Conservation (phyloP, 2,113 vertebrate species). For the Eupsittula cactorum region DNA sequence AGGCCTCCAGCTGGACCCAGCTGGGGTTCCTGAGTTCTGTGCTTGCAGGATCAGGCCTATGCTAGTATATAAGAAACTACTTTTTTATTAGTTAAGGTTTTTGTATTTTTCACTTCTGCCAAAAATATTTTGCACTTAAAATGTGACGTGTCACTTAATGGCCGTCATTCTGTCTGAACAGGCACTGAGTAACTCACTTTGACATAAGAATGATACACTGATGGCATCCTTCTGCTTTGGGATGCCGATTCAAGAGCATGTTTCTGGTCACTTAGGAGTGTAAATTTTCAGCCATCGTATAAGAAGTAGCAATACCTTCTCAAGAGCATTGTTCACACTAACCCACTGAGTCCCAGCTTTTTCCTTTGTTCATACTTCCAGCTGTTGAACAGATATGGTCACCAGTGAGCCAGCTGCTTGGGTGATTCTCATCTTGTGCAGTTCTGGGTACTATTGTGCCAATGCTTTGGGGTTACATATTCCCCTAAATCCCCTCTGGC, state of each 20-base stretch:
- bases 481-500: background rate
- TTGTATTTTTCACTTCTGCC: conserved; percentile 91
- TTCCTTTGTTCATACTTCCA: background rate
- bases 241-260: background rate
- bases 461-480: background rate
- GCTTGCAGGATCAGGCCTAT: conserved; percentile 63
- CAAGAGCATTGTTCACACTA: background rate
- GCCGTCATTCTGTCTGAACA: background rate
- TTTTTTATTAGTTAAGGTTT: conserved; percentile 82
- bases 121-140: conserved; percentile 83
- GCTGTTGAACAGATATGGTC: background rate
- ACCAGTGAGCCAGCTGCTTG: background rate
- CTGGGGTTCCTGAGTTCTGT: background rate
- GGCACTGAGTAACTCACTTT: background rate
- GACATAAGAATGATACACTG: background rate
- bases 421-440: background rate
- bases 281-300: background rate
- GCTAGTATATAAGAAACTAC: conserved; percentile 59
- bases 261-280: background rate
- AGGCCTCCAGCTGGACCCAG: background rate
- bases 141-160: conserved; percentile 57
- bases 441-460: background rate
- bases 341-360: background rate
- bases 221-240: background rate
- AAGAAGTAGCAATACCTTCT: conserved; percentile 49